phyloP scores from a whole-genome alignment of 2,888 invertebrate genomes.

The Glaucopsyche alexis region DNA sequence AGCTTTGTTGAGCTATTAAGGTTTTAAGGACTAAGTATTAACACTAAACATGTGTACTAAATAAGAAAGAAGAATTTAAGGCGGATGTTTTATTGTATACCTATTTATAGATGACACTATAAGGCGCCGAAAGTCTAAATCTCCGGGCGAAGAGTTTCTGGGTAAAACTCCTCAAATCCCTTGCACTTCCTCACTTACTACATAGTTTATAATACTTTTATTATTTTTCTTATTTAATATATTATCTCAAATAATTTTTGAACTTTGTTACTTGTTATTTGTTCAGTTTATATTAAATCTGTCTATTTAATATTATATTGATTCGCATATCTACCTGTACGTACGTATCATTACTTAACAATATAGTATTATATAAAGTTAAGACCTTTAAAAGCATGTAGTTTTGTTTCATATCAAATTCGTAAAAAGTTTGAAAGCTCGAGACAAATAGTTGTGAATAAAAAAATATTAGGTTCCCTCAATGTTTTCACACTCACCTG shows the following conservation, averaged over 20 bases:
- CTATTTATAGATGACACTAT: conserved; percentile 28
- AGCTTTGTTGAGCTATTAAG: too few species aligned
- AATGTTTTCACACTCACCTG: neutral
- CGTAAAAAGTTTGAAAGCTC: neutral
- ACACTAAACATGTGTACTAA: neutral
- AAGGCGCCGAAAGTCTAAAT: conserved; percentile 24
- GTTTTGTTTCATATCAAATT: neutral
- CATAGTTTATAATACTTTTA: neutral
- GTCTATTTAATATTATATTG: neutral
- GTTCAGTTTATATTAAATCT: neutral
- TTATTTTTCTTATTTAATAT: neutral
- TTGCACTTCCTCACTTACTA: neutral
- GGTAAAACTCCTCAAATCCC: conserved; percentile 4
- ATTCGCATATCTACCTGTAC: neutral
- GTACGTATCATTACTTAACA: neutral
- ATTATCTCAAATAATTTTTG: neutral
- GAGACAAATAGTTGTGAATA: neutral
- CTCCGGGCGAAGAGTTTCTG: conserved; percentile 23
- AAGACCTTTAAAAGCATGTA: neutral
- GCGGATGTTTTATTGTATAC: neutral
- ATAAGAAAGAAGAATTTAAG: neutral
- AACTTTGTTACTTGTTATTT: neutral
- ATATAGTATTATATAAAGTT: neutral
- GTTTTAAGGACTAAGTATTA: too few species aligned
- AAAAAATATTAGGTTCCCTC: neutral